Conservation (phyloP, 2,113 vertebrate species). For the Isichthys henryi region DNA sequence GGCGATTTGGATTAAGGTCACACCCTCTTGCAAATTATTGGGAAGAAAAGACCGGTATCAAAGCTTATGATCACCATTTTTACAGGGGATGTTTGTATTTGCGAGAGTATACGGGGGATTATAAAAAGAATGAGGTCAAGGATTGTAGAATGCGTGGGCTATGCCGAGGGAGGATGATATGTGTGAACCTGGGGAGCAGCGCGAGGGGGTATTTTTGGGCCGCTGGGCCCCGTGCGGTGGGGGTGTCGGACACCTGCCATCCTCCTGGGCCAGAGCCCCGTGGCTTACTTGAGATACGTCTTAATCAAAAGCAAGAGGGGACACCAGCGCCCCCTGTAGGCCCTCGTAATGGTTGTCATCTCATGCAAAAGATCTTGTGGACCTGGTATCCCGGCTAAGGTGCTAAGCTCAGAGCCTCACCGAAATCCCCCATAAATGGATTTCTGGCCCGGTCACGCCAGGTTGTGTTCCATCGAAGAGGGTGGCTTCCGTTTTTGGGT, state of each 20-base stretch:
- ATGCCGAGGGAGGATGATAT: background rate
- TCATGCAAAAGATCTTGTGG: background rate
- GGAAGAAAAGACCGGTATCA: background rate
- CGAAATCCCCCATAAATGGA: background rate
- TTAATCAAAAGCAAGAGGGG: background rate
- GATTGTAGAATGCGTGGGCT: background rate
- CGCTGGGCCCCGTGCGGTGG: background rate
- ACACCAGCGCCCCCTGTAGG: background rate
- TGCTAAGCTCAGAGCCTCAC: background rate
- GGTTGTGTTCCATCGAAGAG: background rate
- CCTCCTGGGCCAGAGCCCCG: background rate
- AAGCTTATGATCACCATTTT: background rate
- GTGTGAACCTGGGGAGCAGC: background rate
- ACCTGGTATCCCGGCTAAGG: background rate
- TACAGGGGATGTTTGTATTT: background rate
- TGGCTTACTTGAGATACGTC: background rate
- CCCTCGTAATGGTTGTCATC: background rate
- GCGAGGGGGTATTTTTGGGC: background rate
- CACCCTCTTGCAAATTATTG: background rate
- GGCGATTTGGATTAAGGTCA: background rate
- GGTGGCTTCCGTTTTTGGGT: background rate
- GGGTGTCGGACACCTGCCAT: background rate
- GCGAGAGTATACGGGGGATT: background rate
- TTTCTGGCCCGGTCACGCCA: background rate
- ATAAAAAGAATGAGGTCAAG: conserved; percentile 11